These are phyloP conservation scores for Eptatretus burgeri DNA, from an alignment of 2,113 vertebrate species.

Conservation along the genomic window DNA sequence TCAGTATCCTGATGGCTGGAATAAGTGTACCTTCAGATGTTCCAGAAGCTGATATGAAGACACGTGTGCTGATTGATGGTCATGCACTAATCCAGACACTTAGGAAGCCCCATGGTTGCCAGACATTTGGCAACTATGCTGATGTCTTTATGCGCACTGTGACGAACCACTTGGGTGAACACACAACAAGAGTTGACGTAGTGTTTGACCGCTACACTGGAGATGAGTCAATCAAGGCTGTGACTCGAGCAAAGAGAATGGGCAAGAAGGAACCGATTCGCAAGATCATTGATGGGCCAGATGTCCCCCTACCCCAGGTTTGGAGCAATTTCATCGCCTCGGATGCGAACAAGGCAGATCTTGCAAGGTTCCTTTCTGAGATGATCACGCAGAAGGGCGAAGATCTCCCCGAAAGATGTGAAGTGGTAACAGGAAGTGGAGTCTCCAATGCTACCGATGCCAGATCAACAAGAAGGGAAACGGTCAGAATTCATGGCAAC, in stretches of 20 bases:
- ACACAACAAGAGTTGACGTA: background rate
- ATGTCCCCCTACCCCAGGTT: background rate
- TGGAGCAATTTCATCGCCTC: background rate
- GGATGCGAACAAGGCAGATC: background rate
- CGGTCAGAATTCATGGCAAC: background rate
- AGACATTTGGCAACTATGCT: background rate
- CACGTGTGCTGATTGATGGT: background rate
- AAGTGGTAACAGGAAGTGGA: background rate
- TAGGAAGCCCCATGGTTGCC: background rate
- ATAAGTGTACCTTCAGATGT: too few species aligned
- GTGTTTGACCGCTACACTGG: background rate
- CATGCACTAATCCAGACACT: background rate
- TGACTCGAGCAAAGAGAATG: background rate
- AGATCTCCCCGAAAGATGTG: background rate
- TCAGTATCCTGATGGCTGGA: background rate
- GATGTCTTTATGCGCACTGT: background rate
- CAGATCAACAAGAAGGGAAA: background rate
- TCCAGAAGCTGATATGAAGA: background rate
- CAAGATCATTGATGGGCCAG: background rate
- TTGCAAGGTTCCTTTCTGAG: background rate
- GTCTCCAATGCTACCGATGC: background rate
- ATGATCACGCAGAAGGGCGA: background rate
- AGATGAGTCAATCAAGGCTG: background rate
- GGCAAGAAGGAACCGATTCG: background rate
- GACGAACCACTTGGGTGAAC: background rate